These are phyloP conservation scores for Okapia johnstoni DNA, from an alignment of 2,113 vertebrate species.

Conservation along the genomic window DNA sequence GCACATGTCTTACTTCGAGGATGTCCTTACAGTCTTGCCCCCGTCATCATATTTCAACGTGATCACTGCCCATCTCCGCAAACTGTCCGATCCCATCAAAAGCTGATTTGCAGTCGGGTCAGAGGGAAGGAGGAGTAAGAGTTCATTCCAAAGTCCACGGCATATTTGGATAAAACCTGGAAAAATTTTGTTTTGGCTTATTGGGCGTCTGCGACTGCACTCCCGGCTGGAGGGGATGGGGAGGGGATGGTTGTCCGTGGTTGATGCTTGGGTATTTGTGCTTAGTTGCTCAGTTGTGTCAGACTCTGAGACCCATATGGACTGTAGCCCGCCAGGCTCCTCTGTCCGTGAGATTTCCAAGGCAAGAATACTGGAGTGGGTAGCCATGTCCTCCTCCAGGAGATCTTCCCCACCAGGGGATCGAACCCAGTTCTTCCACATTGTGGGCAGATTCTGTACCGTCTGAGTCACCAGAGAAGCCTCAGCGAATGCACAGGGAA, in stretches of 20 bases:
- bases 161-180: background rate
- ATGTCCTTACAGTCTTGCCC: background rate
- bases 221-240: rapidly evolving
- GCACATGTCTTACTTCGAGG: background rate
- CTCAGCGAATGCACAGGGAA: background rate
- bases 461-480: background rate
- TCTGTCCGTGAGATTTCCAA: background rate
- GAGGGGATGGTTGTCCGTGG: background rate
- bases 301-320: background rate
- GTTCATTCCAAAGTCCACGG: background rate
- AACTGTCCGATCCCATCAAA: background rate
- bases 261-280: background rate
- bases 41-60: conserved; percentile 27
- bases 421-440: background rate
- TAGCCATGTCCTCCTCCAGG: background rate
- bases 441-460: background rate
- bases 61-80: background rate
- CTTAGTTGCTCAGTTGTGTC: background rate
- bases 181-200: background rate
- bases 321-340: background rate
- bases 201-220: rapidly evolving
- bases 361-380: background rate
- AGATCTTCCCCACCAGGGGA: background rate
- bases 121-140: conserved; percentile 1
- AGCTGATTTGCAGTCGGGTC: conserved; percentile 20